Percentiles rank a stretch among this genome's conserved stretches.
Evolutionary conservation across 2,113 vertebrate genomes (phyloP).

Genomic region (Pithys albifrons): DNA sequence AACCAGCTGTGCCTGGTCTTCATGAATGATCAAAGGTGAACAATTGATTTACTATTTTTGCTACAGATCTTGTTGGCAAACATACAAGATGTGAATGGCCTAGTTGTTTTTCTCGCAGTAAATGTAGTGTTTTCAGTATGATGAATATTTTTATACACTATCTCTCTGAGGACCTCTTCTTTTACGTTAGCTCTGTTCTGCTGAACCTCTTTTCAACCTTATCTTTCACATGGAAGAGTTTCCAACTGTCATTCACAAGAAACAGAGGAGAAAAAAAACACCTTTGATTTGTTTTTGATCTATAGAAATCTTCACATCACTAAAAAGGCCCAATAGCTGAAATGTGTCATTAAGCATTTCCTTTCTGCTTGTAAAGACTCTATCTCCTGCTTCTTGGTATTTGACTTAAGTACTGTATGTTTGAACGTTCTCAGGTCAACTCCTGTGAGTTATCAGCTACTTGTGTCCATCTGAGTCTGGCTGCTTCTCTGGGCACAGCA

Average conservation of each 20-base stretch:
- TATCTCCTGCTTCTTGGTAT: neutral
- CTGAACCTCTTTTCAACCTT: neutral
- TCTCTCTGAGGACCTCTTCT: neutral
- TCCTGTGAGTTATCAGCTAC: neutral
- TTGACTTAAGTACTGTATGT: neutral
- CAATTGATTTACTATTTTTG: constrained; percentile 5
- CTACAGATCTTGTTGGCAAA: neutral
- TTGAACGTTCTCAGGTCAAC: neutral
- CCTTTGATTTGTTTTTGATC: neutral
- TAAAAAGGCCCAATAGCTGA: neutral
- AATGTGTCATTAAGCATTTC: neutral
- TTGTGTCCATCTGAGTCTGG: neutral
- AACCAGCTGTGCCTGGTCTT: neutral
- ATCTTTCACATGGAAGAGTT: neutral
- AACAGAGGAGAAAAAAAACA: fast-evolving
- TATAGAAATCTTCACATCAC: neutral
- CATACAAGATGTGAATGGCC: neutral
- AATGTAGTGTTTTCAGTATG: neutral
- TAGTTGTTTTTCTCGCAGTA: neutral
- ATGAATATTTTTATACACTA: neutral
- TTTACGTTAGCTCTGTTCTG: neutral
- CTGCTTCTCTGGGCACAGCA: neutral
- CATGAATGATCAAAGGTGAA: constrained; percentile 29
- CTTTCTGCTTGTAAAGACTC: neutral
- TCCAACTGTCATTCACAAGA: neutral